These are phyloP conservation scores for Neoniphon sammara DNA, from an alignment of 2,797 vertebrate genomes.

Conservation along the genomic window DNA sequence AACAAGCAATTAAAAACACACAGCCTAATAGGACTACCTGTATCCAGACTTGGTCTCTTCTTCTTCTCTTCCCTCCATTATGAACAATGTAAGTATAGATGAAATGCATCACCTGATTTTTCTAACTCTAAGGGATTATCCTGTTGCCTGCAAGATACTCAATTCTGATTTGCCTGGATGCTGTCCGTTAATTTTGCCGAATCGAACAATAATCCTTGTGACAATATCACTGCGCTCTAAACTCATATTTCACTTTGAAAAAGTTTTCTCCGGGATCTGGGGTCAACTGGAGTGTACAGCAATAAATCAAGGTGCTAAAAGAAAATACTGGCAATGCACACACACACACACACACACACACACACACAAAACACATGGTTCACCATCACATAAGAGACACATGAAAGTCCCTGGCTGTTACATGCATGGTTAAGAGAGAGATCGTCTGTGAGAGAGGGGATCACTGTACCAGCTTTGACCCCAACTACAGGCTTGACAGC, in stretches of 20 bases:
- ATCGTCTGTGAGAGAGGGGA: conserved; percentile 7
- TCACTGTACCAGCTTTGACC: conserved; percentile 44
- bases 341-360: conserved; percentile 60
- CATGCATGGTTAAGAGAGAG: background rate
- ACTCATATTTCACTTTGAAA: conserved; percentile 44
- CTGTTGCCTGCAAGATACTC: background rate
- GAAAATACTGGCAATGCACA: too few species aligned
- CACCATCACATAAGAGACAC: conserved; percentile 22
- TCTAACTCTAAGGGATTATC: conserved; percentile 20
- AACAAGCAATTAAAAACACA: conserved; percentile 46
- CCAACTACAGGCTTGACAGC: conserved; percentile 12
- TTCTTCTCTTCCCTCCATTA: conserved; percentile 24
- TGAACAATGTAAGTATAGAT: conserved; percentile 36
- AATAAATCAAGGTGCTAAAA: conserved; percentile 22
- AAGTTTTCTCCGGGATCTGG: conserved; percentile 43
- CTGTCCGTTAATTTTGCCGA: conserved; percentile 21
- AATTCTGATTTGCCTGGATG: background rate
- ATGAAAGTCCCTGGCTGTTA: conserved; percentile 16
- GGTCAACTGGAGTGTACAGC: conserved; percentile 64
- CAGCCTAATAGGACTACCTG: conserved; percentile 23
- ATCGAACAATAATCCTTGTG: conserved; percentile 57
- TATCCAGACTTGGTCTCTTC: conserved; percentile 4
- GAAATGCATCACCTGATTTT: conserved; percentile 34
- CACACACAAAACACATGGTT: conserved; percentile 43
- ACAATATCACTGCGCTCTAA: conserved; percentile 42